These are phyloP conservation scores for Venustaconcha ellipsiformis DNA, from an alignment of 1,140 invertebrate species.

Conservation along the genomic window DNA sequence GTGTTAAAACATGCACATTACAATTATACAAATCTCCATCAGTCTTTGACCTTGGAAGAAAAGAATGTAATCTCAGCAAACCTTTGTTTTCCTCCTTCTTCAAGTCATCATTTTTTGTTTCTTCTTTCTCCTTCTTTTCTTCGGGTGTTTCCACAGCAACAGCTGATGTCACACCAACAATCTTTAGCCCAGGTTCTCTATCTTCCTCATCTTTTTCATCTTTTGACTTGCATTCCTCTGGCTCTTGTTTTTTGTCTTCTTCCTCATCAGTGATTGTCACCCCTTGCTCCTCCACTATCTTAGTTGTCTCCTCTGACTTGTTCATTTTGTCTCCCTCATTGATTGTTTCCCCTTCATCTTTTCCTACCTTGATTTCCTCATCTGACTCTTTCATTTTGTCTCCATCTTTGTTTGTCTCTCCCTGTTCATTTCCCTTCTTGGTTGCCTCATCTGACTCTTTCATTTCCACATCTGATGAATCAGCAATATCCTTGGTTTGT, in stretches of 20 bases:
- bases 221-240: not conserved
- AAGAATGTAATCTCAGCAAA: not conserved
- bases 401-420: not conserved
- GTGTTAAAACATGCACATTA: not conserved
- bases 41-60: not conserved
- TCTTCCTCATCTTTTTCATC: not conserved
- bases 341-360: not conserved
- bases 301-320: not conserved
- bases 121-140: constrained; percentile 1
- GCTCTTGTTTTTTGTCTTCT: not conserved
- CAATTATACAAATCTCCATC: too few relatives aligned
- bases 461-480: too few relatives aligned
- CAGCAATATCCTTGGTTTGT: too few relatives aligned
- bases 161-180: constrained; percentile 17
- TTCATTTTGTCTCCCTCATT: not conserved
- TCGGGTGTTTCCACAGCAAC: constrained; percentile 15
- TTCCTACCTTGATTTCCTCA: too few relatives aligned
- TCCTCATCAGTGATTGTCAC: not conserved
- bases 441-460: too few relatives aligned
- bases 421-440: not conserved
- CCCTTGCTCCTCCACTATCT: not conserved
- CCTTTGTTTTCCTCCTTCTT: constrained; percentile 2
- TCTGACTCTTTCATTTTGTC: too few relatives aligned
- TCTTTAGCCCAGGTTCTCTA: constrained; percentile 9
- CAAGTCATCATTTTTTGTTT: not conserved